A percentile compares a stretch with the other conserved stretches of the same genome.
These are phyloP conservation scores for Carduelis carduelis DNA, from an alignment of 2,797 vertebrate species.

Conservation along the genomic window DNA sequence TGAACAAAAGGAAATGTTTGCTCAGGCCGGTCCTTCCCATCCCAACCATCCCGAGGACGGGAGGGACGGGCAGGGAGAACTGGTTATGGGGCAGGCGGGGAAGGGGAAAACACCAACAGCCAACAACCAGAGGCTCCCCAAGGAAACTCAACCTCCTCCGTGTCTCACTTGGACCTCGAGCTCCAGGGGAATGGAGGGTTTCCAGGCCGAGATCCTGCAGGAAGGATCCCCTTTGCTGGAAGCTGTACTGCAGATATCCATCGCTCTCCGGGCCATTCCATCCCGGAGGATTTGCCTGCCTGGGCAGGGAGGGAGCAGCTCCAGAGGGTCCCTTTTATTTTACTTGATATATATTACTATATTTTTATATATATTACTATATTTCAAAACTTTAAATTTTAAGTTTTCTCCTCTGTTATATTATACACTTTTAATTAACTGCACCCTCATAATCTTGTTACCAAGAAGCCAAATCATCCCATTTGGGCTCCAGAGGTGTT, in stretches of 20 bases:
- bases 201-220: neutral
- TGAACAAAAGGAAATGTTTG: conserved; percentile 1
- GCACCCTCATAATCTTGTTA: neutral
- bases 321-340: neutral
- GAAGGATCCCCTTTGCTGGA: neutral
- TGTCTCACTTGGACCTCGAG: neutral
- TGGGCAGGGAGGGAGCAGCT: neutral
- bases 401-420: neutral
- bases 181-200: neutral
- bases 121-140: neutral
- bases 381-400: neutral
- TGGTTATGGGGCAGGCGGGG: conserved; percentile 14
- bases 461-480: no score
- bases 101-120: neutral
- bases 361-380: neutral
- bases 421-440: neutral
- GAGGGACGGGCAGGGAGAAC: conserved; percentile 34
- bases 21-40: neutral
- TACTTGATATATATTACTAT: neutral
- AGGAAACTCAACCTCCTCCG: neutral
- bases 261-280: neutral
- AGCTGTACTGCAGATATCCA: neutral
- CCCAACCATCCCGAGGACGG: neutral
- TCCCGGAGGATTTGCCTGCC: neutral
- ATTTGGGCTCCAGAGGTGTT: neutral